Percentiles rank a stretch among this genome's conserved stretches.
These are phyloP conservation scores for Oscarella lobularis DNA, from an alignment of 37 sponge, comb jelly and placozoan genomes.

Conservation along the genomic window DNA sequence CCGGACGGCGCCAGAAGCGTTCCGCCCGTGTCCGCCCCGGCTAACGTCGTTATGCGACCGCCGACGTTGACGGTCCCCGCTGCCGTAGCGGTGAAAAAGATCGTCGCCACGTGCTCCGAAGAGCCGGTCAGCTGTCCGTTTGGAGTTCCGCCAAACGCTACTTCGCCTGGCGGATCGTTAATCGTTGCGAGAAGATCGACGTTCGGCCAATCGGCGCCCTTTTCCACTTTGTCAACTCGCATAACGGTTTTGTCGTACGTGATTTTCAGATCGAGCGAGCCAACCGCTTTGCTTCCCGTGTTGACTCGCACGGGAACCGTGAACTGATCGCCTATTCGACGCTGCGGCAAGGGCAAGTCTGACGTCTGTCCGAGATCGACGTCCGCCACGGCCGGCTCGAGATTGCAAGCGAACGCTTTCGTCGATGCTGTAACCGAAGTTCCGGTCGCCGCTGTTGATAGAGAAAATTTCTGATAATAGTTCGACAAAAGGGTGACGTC, in stretches of 20 bases:
- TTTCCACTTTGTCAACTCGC: conserved; percentile 7
- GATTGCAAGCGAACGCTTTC: conserved; percentile 19
- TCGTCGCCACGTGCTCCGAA: conserved; percentile 15
- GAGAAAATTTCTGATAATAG: background rate
- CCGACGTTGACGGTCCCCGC: conserved; percentile 18
- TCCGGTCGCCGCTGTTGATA: background rate
- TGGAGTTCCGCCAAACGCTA: conserved; percentile 31
- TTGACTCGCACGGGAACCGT: conserved; percentile 49
- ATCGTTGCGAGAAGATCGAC: background rate
- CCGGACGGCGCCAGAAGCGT: conserved; percentile 1
- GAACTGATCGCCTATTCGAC: conserved; percentile 7
- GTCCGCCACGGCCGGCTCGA: conserved; percentile 53
- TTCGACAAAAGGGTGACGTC: conserved; percentile 27
- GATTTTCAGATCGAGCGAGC: conserved; percentile 34
- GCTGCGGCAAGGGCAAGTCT: conserved; percentile 28
- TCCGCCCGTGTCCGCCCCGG: background rate
- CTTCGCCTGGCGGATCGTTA: conserved; percentile 18
- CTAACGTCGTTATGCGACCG: conserved; percentile 20
- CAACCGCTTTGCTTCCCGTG: conserved; percentile 22
- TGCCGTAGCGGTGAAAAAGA: conserved; percentile 18
- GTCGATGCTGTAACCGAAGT: background rate
- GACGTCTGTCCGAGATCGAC: conserved; percentile 43
- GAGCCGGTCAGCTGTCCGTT: conserved; percentile 13
- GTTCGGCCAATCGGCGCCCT: conserved; percentile 25
- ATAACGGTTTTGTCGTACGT: conserved; percentile 26